Evolutionary conservation across 2,113 vertebrate genomes (phyloP), one percentile per base, ranked within the genome.

Genomic region (Prolemur simus): DNA sequence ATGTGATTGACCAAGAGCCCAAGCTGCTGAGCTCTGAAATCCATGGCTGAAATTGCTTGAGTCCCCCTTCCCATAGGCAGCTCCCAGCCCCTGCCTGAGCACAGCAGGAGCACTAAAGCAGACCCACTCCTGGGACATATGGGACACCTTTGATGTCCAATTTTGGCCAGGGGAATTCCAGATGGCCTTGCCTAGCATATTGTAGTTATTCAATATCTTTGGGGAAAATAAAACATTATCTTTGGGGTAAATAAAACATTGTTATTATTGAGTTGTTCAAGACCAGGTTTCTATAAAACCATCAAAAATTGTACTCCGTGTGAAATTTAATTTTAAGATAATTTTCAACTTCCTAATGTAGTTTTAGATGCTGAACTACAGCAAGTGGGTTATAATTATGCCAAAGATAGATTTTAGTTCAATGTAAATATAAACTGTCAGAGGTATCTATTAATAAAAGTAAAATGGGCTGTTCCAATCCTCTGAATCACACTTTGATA

Each of bases 241-340:
- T 54, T 42, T 37, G 29, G 32, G 45, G 5, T 47, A 85, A 92
- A 74, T 25, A 86, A 81, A 85, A 37, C 45, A 78, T 34, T 7
- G 2, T 58, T 39, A 52, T 64, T 64, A 66, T 18, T 80, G 37
- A 56, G 5, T 68, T 64, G 21, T 89, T 76, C 83, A 87, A 92
- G 23, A 14, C 18, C 64, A 69, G 9, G 13, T 27, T 86, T 9
- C 10, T 83, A 8, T 4, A 86, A 42, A 86, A 93, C 82, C 77
- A 71, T 20, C 8, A 78, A 95, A 97, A 94, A 52, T 58, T 77
- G n/a, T 89, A 45, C 39, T 56, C 23, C 52, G 6, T 37, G 29
- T 66, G 25, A 94, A 95, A 87, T 39, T 71, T 52, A 89, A 11
- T 73, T 89, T 89, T 87, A 87, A 91, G 68, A 85, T 74, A 42